Percentiles rank a stretch among this genome's conserved stretches.
These are phyloP conservation scores for Erpornis zantholeuca DNA, from an alignment of 2,113 vertebrate genomes.

Conservation along the genomic window DNA sequence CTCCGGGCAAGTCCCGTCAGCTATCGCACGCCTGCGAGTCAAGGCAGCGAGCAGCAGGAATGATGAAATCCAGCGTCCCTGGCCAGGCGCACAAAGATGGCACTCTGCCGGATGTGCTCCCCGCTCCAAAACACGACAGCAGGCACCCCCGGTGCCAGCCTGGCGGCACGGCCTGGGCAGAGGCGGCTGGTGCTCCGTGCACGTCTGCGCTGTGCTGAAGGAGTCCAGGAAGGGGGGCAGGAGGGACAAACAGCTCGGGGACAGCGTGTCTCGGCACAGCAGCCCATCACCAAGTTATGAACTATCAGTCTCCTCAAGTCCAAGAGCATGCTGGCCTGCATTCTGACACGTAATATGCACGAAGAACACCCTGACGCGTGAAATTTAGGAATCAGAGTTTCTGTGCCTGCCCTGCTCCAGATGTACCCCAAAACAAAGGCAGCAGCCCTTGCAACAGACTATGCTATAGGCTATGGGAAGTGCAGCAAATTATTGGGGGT, in stretches of 20 bases:
- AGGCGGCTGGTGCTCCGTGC: not conserved
- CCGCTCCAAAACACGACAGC: not conserved
- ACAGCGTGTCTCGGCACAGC: not conserved
- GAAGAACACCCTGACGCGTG: not conserved
- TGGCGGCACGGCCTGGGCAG: rapidly evolving
- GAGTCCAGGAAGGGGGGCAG: not conserved
- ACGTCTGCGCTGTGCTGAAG: rapidly evolving
- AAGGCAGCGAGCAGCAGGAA: not conserved
- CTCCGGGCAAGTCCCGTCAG: slow-evolving; percentile 11
- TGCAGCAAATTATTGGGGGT: not conserved
- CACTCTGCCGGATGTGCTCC: not conserved
- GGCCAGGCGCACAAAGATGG: not conserved
- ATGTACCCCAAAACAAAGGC: not conserved
- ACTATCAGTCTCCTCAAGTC: not conserved
- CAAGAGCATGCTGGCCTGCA: not conserved
- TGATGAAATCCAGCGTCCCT: not conserved
- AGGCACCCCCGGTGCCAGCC: not conserved
- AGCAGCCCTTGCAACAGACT: not conserved
- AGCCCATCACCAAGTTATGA: not conserved
- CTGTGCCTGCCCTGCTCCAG: not conserved
- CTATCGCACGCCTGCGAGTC: not conserved
- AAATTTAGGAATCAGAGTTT: not conserved
- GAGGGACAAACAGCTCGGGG: not conserved
- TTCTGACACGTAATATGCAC: not conserved
- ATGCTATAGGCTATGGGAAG: rapidly evolving